A percentile compares a stretch with the other conserved stretches of the same genome.
Conservation (phyloP, 2,797 vertebrate genomes). For the Pseudotriccus pelzelni region DNA sequence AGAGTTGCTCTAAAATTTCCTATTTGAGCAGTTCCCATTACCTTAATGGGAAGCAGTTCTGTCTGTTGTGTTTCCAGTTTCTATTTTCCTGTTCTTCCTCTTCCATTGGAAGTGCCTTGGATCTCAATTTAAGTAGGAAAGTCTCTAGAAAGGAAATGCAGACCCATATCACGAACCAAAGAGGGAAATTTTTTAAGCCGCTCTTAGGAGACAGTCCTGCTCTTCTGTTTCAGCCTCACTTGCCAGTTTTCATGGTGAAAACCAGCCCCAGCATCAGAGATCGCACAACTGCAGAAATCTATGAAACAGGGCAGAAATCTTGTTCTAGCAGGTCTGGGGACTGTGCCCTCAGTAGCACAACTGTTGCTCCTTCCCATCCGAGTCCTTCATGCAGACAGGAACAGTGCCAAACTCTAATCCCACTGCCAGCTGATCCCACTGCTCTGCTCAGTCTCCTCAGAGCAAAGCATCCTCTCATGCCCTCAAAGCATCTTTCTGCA, state of each 20-base stretch:
- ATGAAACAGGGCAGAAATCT: not conserved
- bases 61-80: not conserved
- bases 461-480: not conserved
- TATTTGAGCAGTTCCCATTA: not conserved
- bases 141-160: not conserved
- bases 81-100: not conserved
- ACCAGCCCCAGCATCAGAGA: not conserved
- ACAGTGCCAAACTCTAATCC: not conserved
- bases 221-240: not conserved
- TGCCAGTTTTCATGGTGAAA: not conserved
- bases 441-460: not conserved
- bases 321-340: not conserved
- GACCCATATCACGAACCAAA: not conserved
- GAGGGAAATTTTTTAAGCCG: not conserved
- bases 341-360: rapidly evolving
- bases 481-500: not conserved
- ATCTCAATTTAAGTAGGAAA: not conserved
- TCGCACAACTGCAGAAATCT: rapidly evolving
- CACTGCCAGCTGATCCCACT: not conserved
- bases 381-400: not conserved
- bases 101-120: not conserved
- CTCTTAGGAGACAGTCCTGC: not conserved
- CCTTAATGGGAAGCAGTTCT: not conserved
- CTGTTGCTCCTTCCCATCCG: rapidly evolving
- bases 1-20: not conserved